phyloP scores from a whole-genome alignment of 2,888 invertebrate genomes.

The Acheta domesticus region DNA sequence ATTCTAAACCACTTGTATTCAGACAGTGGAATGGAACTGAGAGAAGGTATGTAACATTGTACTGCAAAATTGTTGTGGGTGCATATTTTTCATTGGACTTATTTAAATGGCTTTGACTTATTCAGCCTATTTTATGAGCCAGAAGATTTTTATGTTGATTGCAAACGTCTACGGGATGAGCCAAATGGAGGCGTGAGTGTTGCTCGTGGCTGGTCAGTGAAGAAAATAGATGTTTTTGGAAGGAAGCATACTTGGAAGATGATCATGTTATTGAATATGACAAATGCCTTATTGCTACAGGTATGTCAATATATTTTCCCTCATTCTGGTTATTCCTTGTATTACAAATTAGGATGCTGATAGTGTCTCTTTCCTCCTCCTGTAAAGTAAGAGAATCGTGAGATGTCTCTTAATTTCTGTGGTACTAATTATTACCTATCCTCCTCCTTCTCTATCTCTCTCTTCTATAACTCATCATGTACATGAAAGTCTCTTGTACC shows the following conservation, averaged over 20 bases:
- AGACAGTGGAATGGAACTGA: slow-evolving; percentile 90
- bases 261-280: slow-evolving; percentile 71
- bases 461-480: too few species aligned
- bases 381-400: too few species aligned
- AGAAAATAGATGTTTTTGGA: slow-evolving; percentile 61
- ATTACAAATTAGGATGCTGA: neutral
- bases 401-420: too few species aligned
- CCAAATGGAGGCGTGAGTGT: slow-evolving; percentile 84
- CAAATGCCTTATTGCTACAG: slow-evolving; percentile 88
- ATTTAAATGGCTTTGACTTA: slow-evolving; percentile 21
- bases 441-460: too few species aligned
- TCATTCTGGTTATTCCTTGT: slow-evolving; percentile 19
- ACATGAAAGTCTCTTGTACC: too few species aligned
- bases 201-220: slow-evolving; percentile 72
- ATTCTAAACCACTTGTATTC: slow-evolving; percentile 65
- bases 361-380: too few species aligned
- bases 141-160: slow-evolving; percentile 71
- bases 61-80: neutral
- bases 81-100: slow-evolving; percentile 20
- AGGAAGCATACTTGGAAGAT: slow-evolving; percentile 65
- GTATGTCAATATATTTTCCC: slow-evolving; percentile 45
- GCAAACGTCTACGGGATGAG: slow-evolving; percentile 52
- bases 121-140: slow-evolving; percentile 79
- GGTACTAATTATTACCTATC: too few species aligned
- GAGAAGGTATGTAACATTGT: slow-evolving; percentile 57